A percentile compares a stretch with the other conserved stretches of the same genome.
Evolutionary conservation across 2,888 invertebrate genomes (phyloP).

Genomic region (Sinodicranocentrus sp.): DNA sequence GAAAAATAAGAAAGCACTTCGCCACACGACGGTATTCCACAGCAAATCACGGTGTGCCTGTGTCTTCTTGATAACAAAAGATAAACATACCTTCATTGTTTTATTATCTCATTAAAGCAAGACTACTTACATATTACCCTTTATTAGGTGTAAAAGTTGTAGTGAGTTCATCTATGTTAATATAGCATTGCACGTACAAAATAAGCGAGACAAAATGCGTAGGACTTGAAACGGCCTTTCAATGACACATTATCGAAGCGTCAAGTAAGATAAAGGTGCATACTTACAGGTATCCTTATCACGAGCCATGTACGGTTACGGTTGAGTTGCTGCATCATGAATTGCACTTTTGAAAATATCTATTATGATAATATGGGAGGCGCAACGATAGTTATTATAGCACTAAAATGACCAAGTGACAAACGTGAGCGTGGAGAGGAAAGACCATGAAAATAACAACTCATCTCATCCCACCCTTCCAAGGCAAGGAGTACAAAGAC

Average conservation of each 20-base stretch:
- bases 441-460: not conserved
- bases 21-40: too few species aligned
- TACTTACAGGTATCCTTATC: not conserved
- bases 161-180: not conserved
- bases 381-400: not conserved
- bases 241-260: slow-evolving; percentile 25
- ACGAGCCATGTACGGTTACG: slow-evolving; percentile 3
- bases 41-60: too few species aligned
- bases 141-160: not conserved
- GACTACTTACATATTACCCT: too few species aligned
- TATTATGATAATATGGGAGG: not conserved
- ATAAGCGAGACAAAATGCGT: not conserved
- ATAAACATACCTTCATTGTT: too few species aligned
- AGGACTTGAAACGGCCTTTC: slow-evolving; percentile 21
- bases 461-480: slow-evolving; percentile 1
- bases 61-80: too few species aligned
- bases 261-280: not conserved
- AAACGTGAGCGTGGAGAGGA: not conserved
- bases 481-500: too few species aligned
- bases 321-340: slow-evolving; percentile 28
- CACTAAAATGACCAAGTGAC: not conserved
- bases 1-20: too few species aligned
- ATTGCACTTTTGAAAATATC: slow-evolving; percentile 11
- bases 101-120: too few species aligned
- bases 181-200: not conserved